phyloP scores from a whole-genome alignment of 2,113 vertebrate species.

The Chionis minor region DNA sequence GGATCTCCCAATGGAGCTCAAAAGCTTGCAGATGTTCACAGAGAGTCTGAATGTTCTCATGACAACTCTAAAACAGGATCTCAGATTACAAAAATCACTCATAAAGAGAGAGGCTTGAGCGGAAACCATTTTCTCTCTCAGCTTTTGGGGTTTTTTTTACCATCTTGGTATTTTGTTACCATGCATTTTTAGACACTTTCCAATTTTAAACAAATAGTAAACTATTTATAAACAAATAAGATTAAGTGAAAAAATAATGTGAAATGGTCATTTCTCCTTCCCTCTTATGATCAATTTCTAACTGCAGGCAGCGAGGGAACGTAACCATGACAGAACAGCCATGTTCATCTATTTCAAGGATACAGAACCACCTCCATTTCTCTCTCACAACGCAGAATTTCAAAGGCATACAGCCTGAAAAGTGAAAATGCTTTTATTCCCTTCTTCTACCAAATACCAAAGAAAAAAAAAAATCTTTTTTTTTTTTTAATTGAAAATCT shows the following conservation, averaged over 20 bases:
- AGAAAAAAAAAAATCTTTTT: background rate
- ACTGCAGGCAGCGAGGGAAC: background rate
- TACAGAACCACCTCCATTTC: background rate
- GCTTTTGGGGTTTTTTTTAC: background rate
- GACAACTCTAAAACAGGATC: slow-evolving; percentile 2
- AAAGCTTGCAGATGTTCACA: slow-evolving; percentile 42
- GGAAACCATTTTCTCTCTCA: slow-evolving; percentile 53
- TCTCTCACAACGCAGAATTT: background rate
- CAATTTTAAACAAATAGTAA: background rate
- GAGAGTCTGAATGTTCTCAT: slow-evolving; percentile 29
- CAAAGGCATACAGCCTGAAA: background rate
- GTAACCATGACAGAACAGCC: background rate
- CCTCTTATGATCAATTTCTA: background rate
- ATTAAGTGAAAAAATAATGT: background rate
- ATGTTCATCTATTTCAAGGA: background rate
- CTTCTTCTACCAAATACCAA: background rate
- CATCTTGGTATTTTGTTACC: background rate
- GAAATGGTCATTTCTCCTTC: background rate
- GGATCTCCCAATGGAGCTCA: background rate
- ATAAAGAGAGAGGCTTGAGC: background rate
- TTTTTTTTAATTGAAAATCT: background rate
- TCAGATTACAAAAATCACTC: slow-evolving; percentile 53
- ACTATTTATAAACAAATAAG: background rate
- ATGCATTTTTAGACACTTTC: background rate
- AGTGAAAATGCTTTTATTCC: background rate